These are phyloP conservation scores for Tridacna gigas DNA, from an alignment of 2,888 invertebrate genomes.

Conservation along the genomic window DNA sequence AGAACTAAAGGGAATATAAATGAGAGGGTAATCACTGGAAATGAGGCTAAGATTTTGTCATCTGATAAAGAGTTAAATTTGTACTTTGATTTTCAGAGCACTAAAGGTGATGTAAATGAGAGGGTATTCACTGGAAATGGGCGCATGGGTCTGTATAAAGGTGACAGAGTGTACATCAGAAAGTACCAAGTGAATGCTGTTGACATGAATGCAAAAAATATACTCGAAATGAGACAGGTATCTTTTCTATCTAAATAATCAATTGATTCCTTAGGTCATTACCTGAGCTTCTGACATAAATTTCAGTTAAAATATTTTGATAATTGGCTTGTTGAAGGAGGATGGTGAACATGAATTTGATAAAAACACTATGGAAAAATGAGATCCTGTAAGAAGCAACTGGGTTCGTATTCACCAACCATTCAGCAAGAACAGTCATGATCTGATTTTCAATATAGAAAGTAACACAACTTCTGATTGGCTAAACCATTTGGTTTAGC, in stretches of 20 bases:
- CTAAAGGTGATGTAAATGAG: neutral
- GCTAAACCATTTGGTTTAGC: too few species aligned
- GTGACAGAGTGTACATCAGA: constrained; percentile 91
- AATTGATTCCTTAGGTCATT: too few species aligned
- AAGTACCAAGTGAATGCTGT: constrained; percentile 85
- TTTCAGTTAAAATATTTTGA: too few species aligned
- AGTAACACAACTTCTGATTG: too few species aligned
- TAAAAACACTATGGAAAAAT: too few species aligned
- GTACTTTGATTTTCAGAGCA: neutral
- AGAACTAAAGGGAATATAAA: neutral
- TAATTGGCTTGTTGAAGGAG: too few species aligned
- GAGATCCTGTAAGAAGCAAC: too few species aligned
- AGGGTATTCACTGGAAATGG: constrained; percentile 10
- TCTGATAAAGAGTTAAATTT: neutral
- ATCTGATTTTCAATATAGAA: too few species aligned
- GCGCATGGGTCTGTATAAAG: constrained; percentile 69
- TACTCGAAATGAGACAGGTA: constrained; percentile 71
- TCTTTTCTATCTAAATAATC: neutral
- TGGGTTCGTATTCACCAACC: too few species aligned
- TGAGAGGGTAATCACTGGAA: constrained; percentile 1
- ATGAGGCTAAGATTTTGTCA: neutral
- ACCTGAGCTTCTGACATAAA: too few species aligned
- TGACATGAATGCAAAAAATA: constrained; percentile 68
- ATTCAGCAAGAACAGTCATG: too few species aligned
- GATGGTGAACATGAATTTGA: too few species aligned